phyloP scores from a whole-genome alignment of 2,797 vertebrate species.

The Telmatherina bonti region DNA sequence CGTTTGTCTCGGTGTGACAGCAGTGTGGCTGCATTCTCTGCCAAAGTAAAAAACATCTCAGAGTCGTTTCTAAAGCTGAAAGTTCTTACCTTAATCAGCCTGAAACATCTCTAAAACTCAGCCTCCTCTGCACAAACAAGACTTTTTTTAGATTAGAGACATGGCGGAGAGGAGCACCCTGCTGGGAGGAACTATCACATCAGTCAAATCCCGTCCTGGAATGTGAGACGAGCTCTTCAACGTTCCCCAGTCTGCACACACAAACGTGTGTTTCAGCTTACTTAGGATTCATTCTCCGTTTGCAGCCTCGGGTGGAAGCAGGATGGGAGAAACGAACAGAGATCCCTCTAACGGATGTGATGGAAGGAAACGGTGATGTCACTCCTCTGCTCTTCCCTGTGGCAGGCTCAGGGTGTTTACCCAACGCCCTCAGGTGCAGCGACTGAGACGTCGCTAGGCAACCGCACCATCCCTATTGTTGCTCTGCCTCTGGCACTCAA shows the following conservation, averaged over 20 bases:
- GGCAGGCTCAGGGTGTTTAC: conserved; percentile 79
- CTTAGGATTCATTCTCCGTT: conserved; percentile 46
- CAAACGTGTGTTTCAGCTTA: conserved; percentile 19
- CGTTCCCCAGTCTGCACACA: neutral
- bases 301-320: conserved; percentile 38
- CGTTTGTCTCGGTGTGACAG: conserved; percentile 67
- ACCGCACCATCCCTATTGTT: conserved; percentile 76
- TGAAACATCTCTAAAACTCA: conserved; percentile 53
- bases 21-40: conserved; percentile 40
- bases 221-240: conserved; percentile 36
- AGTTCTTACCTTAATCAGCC: conserved; percentile 54
- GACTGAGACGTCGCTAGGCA: conserved; percentile 82
- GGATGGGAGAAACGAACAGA: conserved; percentile 65
- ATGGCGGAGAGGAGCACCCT: conserved; percentile 38
- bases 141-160: no score
- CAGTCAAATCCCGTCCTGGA: conserved; percentile 46
- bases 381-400: conserved; percentile 59
- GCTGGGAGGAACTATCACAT: conserved; percentile 44
- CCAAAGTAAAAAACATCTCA: conserved; percentile 32
- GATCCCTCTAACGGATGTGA: conserved; percentile 52
- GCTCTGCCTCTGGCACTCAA: conserved; percentile 79
- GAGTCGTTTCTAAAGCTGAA: conserved; percentile 44
- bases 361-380: conserved; percentile 55
- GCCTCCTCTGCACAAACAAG: conserved; percentile 58
- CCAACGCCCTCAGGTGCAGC: conserved; percentile 77